Conservation (phyloP, 2,888 invertebrate genomes). For the Drosophila bunnanda region DNA sequence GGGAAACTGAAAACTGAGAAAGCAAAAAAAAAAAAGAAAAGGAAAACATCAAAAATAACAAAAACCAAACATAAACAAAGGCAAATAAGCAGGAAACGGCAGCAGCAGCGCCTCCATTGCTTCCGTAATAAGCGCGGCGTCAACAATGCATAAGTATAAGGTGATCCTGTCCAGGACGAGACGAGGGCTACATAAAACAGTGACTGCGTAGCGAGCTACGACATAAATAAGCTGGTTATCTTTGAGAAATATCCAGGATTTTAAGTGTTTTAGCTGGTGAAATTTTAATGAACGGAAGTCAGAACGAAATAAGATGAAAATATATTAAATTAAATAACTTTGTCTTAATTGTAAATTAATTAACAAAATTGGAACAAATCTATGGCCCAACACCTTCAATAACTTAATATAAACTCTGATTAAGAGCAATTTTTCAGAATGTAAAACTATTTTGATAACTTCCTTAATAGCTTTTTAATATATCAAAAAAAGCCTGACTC, state of each 20-base stretch:
- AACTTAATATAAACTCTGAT: neutral
- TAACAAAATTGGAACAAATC: neutral
- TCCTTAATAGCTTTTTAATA: too few species aligned
- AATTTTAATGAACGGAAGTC: neutral
- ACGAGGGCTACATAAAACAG: slow-evolving; percentile 39
- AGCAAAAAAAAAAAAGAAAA: slow-evolving; percentile 34
- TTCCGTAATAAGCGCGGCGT: slow-evolving; percentile 62
- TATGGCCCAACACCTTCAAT: neutral
- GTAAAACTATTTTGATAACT: too few species aligned
- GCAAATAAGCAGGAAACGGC: slow-evolving; percentile 72
- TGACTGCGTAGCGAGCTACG: slow-evolving; percentile 4
- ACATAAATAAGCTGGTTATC: slow-evolving; percentile 12
- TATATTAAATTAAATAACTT: neutral
- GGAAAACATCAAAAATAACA: slow-evolving; percentile 51
- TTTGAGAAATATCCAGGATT: neutral
- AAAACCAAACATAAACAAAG: slow-evolving; percentile 55
- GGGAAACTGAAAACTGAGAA: slow-evolving; percentile 22
- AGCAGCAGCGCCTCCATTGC: neutral
- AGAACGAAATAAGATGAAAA: neutral
- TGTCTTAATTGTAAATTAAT: neutral
- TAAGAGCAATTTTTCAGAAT: neutral
- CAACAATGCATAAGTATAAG: slow-evolving; percentile 61
- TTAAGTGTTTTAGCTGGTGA: neutral
- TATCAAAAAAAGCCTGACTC: too few species aligned
- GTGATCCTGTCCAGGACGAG: slow-evolving; percentile 21